Conservation (phyloP, 2,113 vertebrate species). For the Motacilla tschutschensis region DNA sequence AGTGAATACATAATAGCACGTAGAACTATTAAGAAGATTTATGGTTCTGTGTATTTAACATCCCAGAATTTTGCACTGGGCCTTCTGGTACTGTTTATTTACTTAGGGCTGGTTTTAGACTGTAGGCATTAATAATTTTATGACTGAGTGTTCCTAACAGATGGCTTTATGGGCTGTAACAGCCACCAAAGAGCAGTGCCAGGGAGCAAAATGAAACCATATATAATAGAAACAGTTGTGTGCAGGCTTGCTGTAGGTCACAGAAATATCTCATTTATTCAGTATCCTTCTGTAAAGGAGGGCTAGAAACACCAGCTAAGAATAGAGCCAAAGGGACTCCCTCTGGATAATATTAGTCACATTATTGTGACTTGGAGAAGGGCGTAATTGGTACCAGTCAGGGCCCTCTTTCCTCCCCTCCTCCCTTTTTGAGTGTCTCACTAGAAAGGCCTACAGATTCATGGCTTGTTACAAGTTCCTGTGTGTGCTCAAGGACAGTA, state of each 20-base stretch:
- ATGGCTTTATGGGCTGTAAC: constrained; percentile 58
- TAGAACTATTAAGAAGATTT: constrained; percentile 43
- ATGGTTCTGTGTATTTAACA: constrained; percentile 38
- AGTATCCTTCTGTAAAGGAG: constrained; percentile 3
- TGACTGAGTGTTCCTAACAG: constrained; percentile 47
- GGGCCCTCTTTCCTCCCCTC: neutral
- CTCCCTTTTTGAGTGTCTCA: neutral
- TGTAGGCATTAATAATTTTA: constrained; percentile 58
- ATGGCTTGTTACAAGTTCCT: neutral
- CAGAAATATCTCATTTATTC: constrained; percentile 32
- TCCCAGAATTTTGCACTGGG: constrained; percentile 34
- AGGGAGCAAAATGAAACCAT: constrained; percentile 43
- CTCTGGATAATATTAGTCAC: neutral
- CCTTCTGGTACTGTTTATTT: constrained; percentile 63
- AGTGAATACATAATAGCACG: constrained; percentile 26
- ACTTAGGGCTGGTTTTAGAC: constrained; percentile 50
- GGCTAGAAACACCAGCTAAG: constrained; percentile 7
- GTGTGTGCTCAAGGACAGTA: neutral
- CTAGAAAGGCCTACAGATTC: constrained; percentile 1
- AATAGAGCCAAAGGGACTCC: constrained; percentile 3
- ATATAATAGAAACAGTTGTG: constrained; percentile 44
- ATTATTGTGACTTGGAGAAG: neutral
- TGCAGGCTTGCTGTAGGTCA: constrained; percentile 40
- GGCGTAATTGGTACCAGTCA: neutral
- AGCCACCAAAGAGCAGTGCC: constrained; percentile 39